These are phyloP conservation scores for Stichopus horrens DNA, from an alignment of 53 echinoderm and acorn worm genomes.

Conservation along the genomic window DNA sequence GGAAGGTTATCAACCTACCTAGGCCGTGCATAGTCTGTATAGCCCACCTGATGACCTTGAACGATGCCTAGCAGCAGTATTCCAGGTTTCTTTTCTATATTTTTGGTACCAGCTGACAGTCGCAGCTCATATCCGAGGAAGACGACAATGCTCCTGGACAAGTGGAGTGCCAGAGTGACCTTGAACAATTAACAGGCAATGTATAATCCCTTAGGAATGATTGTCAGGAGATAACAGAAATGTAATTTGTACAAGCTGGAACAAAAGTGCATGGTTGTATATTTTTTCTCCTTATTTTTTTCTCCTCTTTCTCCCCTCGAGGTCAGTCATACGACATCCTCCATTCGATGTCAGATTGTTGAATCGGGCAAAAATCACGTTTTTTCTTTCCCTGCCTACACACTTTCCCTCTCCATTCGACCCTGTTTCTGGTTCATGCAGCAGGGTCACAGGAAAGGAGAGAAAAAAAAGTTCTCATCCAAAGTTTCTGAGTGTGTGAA, in stretches of 20 bases:
- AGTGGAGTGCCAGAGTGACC: slow-evolving; percentile 15
- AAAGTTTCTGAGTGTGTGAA: no score
- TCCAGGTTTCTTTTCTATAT: no score
- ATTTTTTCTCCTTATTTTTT: not conserved
- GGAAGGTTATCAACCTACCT: no score
- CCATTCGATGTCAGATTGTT: not conserved
- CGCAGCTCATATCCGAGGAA: not conserved
- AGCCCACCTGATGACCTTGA: no score
- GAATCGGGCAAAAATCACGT: not conserved
- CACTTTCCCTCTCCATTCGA: not conserved
- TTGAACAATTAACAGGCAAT: slow-evolving; percentile 23
- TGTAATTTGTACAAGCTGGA: not conserved
- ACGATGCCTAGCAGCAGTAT: no score
- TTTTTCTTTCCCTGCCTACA: not conserved
- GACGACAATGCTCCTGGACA: not conserved
- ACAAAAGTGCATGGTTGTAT: not conserved
- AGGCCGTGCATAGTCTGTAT: no score
- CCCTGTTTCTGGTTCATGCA: not conserved
- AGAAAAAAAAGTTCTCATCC: not conserved
- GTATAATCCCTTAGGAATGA: not conserved
- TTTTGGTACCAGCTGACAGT: not conserved
- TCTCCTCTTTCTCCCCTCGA: not conserved
- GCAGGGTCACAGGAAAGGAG: not conserved
- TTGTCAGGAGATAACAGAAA: not conserved
- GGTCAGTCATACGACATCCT: not conserved